phyloP scores from a whole-genome alignment of 1,140 invertebrate species.

The Bacillus rossius region DNA sequence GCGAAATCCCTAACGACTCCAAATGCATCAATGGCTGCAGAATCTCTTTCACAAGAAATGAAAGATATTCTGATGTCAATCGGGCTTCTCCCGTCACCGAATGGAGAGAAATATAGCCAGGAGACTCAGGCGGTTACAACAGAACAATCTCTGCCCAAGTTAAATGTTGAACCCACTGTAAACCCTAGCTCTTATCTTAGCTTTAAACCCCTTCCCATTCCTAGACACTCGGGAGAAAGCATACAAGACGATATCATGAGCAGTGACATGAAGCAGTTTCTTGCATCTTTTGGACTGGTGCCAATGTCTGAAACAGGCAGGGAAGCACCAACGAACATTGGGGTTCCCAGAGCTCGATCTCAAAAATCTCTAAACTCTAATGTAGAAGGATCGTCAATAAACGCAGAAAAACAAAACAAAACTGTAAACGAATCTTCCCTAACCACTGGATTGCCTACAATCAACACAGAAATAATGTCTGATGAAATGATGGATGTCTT shows the following conservation, averaged over 20 bases:
- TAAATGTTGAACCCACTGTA: slow-evolving; percentile 27
- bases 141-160: slow-evolving; percentile 11
- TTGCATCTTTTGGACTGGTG: slow-evolving; percentile 50
- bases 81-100: slow-evolving; percentile 28
- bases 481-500: slow-evolving; percentile 46
- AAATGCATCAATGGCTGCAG: slow-evolving; percentile 32
- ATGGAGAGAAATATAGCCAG: slow-evolving; percentile 11
- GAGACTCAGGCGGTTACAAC: slow-evolving; percentile 22
- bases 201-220: slow-evolving; percentile 53
- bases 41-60: slow-evolving; percentile 41
- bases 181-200: slow-evolving; percentile 45
- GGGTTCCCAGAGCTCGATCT: not conserved
- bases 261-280: slow-evolving; percentile 50
- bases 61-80: slow-evolving; percentile 41
- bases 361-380: not conserved
- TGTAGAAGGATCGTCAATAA: not conserved
- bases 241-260: slow-evolving; percentile 21
- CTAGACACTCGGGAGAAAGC: slow-evolving; percentile 22
- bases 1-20: slow-evolving; percentile 22
- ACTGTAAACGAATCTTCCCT: not conserved
- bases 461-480: slow-evolving; percentile 44
- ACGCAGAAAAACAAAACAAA: not conserved
- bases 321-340: not conserved
- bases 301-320: slow-evolving; percentile 19
- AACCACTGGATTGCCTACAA: not conserved